Evolutionary conservation across 1,140 invertebrate genomes (phyloP).

Genomic region (Diplogasteroides magnus): DNA sequence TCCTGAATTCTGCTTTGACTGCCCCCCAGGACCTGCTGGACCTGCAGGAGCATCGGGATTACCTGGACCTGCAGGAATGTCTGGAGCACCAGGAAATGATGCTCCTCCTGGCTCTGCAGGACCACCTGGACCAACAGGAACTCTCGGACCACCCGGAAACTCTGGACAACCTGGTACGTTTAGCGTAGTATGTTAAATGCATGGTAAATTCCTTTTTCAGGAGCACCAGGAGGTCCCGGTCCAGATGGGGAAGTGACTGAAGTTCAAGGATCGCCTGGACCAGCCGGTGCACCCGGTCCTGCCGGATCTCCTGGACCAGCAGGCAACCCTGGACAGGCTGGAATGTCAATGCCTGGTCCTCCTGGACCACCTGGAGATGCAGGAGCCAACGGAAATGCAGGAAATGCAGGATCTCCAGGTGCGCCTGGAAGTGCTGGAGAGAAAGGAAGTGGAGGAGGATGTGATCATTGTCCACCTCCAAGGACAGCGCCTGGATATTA

Average conservation of each 20-base stretch:
- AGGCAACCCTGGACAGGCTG: conserved; percentile 1
- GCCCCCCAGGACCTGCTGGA: conserved; percentile 9
- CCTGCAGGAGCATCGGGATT: not conserved
- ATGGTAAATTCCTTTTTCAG: not conserved
- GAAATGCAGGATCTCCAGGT: not conserved
- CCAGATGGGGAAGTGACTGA: not conserved
- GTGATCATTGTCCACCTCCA: conserved; percentile 4
- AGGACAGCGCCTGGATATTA: conserved; percentile 6
- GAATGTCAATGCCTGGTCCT: not conserved
- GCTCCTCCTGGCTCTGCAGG: not conserved
- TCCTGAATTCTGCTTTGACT: conserved; percentile 8
- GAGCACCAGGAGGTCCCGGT: conserved; percentile 7
- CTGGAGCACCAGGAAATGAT: conserved; percentile 2
- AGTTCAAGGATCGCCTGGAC: not conserved
- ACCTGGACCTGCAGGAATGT: not conserved
- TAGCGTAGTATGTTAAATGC: not conserved
- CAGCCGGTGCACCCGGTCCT: conserved; percentile 2
- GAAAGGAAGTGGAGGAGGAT: conserved; percentile 1
- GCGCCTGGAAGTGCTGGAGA: not conserved
- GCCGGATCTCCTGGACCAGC: conserved; percentile 2
- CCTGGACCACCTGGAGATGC: conserved; percentile 5
- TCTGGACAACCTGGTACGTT: not conserved
- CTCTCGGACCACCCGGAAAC: not conserved
- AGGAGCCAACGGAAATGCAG: not conserved
- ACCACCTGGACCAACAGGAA: not conserved